Conservation (phyloP, 2,888 invertebrate species). For the Elaeidobius kamerunicus region DNA sequence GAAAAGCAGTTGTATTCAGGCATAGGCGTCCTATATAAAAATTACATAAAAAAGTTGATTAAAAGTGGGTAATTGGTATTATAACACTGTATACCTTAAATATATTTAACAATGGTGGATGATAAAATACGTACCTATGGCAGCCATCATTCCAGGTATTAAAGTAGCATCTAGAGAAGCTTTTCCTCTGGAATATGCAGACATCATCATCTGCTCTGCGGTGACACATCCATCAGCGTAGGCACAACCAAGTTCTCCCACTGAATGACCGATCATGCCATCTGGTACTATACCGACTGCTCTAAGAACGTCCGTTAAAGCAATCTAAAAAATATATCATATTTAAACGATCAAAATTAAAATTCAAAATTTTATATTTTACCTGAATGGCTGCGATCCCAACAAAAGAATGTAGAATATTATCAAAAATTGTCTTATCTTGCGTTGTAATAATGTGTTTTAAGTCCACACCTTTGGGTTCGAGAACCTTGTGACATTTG, state of each 20-base stretch:
- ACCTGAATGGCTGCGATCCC: slow-evolving; percentile 68
- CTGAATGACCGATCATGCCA: slow-evolving; percentile 83
- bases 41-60: too few species aligned
- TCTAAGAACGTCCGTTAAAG: slow-evolving; percentile 56
- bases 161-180: slow-evolving; percentile 69
- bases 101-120: too few species aligned
- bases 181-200: slow-evolving; percentile 79
- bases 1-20: too few species aligned
- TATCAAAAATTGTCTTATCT: slow-evolving; percentile 59
- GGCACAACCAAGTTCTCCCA: slow-evolving; percentile 92
- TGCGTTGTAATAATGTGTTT: slow-evolving; percentile 57
- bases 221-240: slow-evolving; percentile 93
- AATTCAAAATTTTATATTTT: slow-evolving; percentile 14
- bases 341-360: background rate
- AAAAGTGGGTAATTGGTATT: too few species aligned
- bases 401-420: slow-evolving; percentile 68
- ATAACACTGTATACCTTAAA: too few species aligned
- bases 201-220: slow-evolving; percentile 79
- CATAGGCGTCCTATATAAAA: too few species aligned
- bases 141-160: slow-evolving; percentile 83
- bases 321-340: slow-evolving; percentile 40
- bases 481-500: slow-evolving; percentile 56
- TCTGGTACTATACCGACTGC: slow-evolving; percentile 63
- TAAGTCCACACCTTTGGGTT: slow-evolving; percentile 61
- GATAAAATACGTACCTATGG: slow-evolving; percentile 66